Base-by-base conservation (phyloP, 2,797 vertebrate genomes). In the Sylvilagus floridanus region DNA sequence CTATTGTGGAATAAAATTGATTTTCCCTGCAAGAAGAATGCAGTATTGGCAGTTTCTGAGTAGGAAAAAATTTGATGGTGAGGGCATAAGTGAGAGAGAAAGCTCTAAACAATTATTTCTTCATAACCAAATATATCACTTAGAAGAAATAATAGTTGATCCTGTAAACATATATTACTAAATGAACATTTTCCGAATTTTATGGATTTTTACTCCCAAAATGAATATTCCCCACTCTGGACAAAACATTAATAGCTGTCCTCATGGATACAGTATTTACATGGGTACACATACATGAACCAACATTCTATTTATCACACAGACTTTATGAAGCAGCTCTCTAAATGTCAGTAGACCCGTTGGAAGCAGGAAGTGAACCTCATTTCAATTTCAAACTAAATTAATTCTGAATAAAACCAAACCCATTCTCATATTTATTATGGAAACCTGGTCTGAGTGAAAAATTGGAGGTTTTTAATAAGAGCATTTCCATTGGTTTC, bases 331-430 rank as follows among this genome's bases (percentile, higher is more conserved):
- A 97, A 19, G 21, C 60, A 97, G 76, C 32, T 71, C 69, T 95
- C 76, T 94, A 98, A 98, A 96, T 97, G 89, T 97, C 96, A 98
- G 54, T 89, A 97, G 86, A 96, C 16, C 42, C 98, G 94, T 95
- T 97, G 76, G 69, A 97, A 78, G 92, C 92, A 98, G 97, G 86
- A 97, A 97, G 35, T 96, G 75, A 97, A 97, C 97, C 93, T 97
- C 66, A 97, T 98, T 98, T 98, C 93, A 97, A 92, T 98, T 98
- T 98, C 96, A 98, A 97, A 98, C 94, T 97, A 93, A 97, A 98
- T 98, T 98, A 98, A 98, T 98, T 98, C 94, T 97, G 86, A 98
- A 95, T 97, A 91, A 98, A 98, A 98, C 98, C 96, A 98, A 98
- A 97, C 91, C 94, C 93, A 93, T 95, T 97, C 95, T 98, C 84